Percentiles rank a stretch among this genome's conserved stretches.
These are phyloP conservation scores for Hypanus sabinus DNA, from an alignment of 2,113 vertebrate species.

Conservation along the genomic window DNA sequence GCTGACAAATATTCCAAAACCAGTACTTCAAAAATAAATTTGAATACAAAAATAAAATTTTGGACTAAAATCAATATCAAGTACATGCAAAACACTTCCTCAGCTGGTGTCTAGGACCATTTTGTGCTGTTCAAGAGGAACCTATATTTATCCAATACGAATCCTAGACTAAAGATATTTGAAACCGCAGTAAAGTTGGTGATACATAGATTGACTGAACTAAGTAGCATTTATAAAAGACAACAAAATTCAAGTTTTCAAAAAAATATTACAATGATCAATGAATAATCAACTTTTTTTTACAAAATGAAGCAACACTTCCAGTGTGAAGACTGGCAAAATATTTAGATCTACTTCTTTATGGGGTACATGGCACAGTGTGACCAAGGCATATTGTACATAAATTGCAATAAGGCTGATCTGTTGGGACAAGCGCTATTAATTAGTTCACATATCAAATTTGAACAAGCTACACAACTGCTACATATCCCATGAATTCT, in stretches of 20 bases:
- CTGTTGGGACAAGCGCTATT: not conserved
- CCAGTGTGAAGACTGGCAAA: not conserved
- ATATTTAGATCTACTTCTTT: not conserved
- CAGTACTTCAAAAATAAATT: too few relatives aligned
- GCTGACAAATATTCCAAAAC: not conserved
- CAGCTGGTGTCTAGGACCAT: not conserved
- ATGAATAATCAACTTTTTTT: too few relatives aligned
- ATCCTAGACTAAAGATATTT: not conserved
- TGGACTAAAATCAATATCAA: not conserved
- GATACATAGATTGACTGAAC: not conserved
- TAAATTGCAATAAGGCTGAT: not conserved
- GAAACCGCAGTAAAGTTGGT: not conserved
- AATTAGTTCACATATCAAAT: not conserved
- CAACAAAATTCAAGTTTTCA: not conserved
- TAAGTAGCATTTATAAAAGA: not conserved
- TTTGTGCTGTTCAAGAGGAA: constrained; percentile 9
- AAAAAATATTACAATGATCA: not conserved
- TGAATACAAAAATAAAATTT: not conserved
- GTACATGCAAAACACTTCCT: not conserved
- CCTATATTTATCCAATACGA: not conserved
- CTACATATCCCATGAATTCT: not conserved
- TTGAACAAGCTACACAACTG: not conserved
- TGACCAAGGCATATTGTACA: not conserved
- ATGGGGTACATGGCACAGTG: not conserved
- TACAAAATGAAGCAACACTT: not conserved